These are phyloP conservation scores for Rhyzopertha dominica DNA, from an alignment of 1,140 invertebrate genomes.

Conservation along the genomic window DNA sequence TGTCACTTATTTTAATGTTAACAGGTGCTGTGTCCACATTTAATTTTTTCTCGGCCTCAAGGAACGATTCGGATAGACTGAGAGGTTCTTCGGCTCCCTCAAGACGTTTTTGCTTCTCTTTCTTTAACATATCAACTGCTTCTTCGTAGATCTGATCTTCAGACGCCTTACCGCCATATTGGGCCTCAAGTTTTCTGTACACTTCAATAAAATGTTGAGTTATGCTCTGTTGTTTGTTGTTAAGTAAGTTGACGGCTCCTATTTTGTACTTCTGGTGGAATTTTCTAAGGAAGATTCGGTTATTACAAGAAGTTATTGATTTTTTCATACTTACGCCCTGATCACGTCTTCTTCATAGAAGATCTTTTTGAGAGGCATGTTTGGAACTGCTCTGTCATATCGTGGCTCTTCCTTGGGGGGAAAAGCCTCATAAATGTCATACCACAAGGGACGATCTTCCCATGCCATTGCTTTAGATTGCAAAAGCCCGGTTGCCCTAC, in stretches of 20 bases:
- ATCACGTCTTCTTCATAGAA: conserved; percentile 82
- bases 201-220: conserved; percentile 56
- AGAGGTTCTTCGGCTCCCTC: conserved; percentile 22
- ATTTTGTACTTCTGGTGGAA: conserved; percentile 55
- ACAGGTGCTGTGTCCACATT: conserved; percentile 11
- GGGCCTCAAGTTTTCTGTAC: conserved; percentile 51
- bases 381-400: conserved; percentile 58
- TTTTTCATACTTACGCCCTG: conserved; percentile 64
- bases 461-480: conserved; percentile 66
- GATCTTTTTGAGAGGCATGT: conserved; percentile 59
- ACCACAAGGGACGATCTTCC: conserved; percentile 84
- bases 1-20: conserved; percentile 25
- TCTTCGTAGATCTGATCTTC: conserved; percentile 48
- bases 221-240: conserved; percentile 47
- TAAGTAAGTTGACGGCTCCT: conserved; percentile 50
- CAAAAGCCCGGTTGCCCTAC: conserved; percentile 70
- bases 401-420: conserved; percentile 75
- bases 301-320: conserved; percentile 2
- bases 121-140: conserved; percentile 45
- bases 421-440: conserved; percentile 79
- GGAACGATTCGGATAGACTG: conserved; percentile 36
- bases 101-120: conserved; percentile 19
- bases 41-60: conserved; percentile 27
- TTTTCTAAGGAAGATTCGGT: conserved; percentile 47
- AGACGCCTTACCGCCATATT: conserved; percentile 46